Conservation (phyloP, 2,113 vertebrate species). For the Macrotis lagotis region DNA sequence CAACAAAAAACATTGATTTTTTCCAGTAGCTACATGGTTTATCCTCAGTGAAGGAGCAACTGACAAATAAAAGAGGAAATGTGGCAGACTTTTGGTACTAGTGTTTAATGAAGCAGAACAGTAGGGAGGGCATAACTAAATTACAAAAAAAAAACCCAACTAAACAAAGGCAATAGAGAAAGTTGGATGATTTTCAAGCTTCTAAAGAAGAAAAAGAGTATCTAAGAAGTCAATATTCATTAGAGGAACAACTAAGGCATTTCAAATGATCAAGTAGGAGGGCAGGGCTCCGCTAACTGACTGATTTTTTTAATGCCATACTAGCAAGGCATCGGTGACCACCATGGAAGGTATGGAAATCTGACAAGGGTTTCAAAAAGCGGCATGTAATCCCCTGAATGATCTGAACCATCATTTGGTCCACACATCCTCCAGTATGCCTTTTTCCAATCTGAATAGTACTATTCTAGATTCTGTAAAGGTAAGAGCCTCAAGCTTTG, state of each 20-base stretch:
- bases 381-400: not conserved
- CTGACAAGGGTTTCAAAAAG: not conserved
- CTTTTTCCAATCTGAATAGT: not conserved
- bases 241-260: not conserved
- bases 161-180: not conserved
- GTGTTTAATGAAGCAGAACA: not conserved
- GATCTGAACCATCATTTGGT: not conserved
- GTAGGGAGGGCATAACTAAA: not conserved
- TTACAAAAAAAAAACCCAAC: not conserved
- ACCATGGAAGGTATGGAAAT: not conserved
- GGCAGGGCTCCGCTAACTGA: not conserved
- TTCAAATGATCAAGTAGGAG: not conserved
- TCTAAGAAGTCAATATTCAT: not conserved
- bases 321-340: not conserved
- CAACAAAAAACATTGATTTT: not conserved
- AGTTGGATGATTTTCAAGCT: not conserved
- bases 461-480: not conserved
- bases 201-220: constrained; percentile 15
- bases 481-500: not conserved
- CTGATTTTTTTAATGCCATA: not conserved
- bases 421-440: not conserved
- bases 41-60: not conserved
- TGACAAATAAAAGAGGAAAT: not conserved
- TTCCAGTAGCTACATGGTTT: not conserved
- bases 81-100: not conserved